Conservation (phyloP, 2,888 invertebrate species). For the Andricus curvator region DNA sequence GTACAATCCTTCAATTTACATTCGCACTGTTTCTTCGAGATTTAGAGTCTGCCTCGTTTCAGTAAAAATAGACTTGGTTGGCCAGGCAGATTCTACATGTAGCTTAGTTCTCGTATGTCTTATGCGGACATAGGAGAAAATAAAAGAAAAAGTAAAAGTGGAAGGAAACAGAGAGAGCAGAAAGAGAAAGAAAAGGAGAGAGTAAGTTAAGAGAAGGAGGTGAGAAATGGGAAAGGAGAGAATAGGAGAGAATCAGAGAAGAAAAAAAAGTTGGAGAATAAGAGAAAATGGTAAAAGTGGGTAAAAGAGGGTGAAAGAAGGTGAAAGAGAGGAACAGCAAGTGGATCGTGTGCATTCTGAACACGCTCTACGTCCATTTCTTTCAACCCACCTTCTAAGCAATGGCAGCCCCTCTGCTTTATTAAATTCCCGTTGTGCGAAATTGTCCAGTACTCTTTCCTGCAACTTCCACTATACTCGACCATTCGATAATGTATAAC, state of each 20-base stretch:
- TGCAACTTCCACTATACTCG: slow-evolving; percentile 27
- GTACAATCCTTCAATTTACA: no score
- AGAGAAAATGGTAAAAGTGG: slow-evolving; percentile 35
- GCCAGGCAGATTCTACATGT: background rate
- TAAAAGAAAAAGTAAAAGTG: slow-evolving; percentile 20
- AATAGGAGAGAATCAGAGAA: background rate
- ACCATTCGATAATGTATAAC: slow-evolving; percentile 29
- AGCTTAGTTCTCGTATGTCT: slow-evolving; percentile 6
- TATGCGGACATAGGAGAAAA: slow-evolving; percentile 9
- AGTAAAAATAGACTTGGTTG: slow-evolving; percentile 12
- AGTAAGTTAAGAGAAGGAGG: background rate
- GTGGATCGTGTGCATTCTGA: slow-evolving; percentile 54
- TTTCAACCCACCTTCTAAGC: slow-evolving; percentile 53
- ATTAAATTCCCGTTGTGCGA: slow-evolving; percentile 61
- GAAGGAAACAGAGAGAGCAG: slow-evolving; percentile 9
- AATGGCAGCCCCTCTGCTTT: slow-evolving; percentile 53
- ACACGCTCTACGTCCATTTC: slow-evolving; percentile 62
- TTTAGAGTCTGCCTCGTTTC: background rate
- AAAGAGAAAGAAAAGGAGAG: background rate
- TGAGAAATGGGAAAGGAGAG: background rate
- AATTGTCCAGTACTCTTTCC: slow-evolving; percentile 53
- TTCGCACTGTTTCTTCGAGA: background rate
- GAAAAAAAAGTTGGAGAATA: slow-evolving; percentile 22
- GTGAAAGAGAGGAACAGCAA: slow-evolving; percentile 4
- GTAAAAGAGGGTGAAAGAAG: background rate